Percentiles rank a stretch among this genome's conserved stretches.
These are phyloP conservation scores for Temnopleurus reevesii DNA, from an alignment of 53 echinoderm and acorn worm species.

Conservation along the genomic window DNA sequence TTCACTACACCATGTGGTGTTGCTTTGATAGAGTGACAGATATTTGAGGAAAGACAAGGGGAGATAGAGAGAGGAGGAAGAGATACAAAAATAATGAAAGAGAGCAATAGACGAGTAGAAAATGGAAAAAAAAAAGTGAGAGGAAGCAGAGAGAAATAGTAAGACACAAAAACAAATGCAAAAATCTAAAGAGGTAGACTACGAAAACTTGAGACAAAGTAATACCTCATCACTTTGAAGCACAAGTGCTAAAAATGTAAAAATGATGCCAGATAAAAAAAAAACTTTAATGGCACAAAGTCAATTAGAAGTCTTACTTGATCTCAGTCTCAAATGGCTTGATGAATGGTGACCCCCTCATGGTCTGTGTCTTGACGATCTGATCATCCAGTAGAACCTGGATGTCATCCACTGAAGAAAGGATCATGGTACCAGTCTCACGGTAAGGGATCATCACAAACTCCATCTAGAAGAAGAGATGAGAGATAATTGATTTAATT, in stretches of 20 bases:
- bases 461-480: conserved; percentile 73
- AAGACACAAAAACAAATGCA: neutral
- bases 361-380: conserved; percentile 98
- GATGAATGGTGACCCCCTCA: conserved; percentile 99
- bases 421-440: conserved; percentile 95
- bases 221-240: neutral
- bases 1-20: no score
- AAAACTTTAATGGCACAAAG: neutral
- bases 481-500: neutral
- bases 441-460: conserved; percentile 97
- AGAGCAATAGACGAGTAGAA: neutral
- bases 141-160: neutral
- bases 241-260: neutral
- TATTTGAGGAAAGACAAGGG: neutral
- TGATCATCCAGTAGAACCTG: conserved; percentile 97
- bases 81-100: neutral
- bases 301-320: conserved; percentile 68
- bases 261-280: neutral
- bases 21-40: no score
- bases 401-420: conserved; percentile 97
- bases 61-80: neutral
- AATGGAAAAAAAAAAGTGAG: no score
- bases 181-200: neutral
- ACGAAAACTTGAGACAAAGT: neutral
- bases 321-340: conserved; percentile 95